These are phyloP conservation scores for Araneus ventricosus DNA, from an alignment of 1,140 invertebrate species.

Conservation along the genomic window DNA sequence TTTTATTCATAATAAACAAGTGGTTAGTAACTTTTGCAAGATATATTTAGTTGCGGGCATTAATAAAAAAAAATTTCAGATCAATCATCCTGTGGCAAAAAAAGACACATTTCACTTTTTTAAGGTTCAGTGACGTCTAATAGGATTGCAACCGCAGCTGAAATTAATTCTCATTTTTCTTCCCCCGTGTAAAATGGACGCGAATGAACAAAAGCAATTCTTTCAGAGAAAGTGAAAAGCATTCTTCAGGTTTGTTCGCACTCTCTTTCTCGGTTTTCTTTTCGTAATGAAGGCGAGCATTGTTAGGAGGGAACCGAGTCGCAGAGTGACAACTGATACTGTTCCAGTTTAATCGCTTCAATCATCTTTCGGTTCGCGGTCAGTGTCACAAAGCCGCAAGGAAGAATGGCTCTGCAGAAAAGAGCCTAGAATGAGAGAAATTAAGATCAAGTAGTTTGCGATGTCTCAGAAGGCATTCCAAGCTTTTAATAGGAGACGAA, in stretches of 20 bases:
- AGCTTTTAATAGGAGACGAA: too few relatives aligned
- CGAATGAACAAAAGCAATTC: slow-evolving; percentile 7
- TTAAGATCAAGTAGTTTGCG: too few relatives aligned
- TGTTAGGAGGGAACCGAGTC: background rate
- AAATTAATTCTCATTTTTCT: background rate
- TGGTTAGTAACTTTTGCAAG: too few relatives aligned
- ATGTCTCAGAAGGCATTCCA: too few relatives aligned
- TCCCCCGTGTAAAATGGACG: background rate
- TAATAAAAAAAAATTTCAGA: too few relatives aligned
- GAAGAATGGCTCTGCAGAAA: background rate
- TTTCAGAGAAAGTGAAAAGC: background rate
- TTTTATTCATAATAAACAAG: too few relatives aligned
- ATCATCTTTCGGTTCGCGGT: background rate
- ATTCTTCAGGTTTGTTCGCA: background rate
- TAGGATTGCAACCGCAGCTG: background rate
- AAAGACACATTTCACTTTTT: background rate
- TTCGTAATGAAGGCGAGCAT: background rate
- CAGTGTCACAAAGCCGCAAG: background rate
- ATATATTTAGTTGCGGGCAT: too few relatives aligned
- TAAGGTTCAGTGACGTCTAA: background rate
- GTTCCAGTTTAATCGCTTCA: background rate
- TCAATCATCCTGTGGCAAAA: background rate
- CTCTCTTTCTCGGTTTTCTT: background rate
- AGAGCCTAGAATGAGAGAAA: background rate
- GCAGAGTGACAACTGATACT: background rate